Evolutionary conservation across 1,140 invertebrate genomes (phyloP), one percentile per base, ranked within the genome.

Genomic region (Drepana arcuata): DNA sequence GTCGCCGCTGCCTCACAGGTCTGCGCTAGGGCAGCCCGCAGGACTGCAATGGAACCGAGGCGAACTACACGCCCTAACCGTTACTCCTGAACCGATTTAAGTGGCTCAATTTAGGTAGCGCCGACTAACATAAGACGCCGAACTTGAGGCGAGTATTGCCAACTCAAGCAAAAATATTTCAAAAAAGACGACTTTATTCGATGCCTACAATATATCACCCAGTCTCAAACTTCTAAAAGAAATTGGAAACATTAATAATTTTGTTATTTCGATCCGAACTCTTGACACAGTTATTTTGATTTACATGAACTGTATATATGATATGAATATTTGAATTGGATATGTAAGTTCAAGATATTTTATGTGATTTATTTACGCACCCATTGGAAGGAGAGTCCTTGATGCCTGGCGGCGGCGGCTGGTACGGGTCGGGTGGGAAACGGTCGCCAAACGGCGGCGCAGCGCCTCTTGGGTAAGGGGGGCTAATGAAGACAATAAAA

Each of bases 371-470:
- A 16, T 12, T 16, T 34, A 38, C 42, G 53, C 56, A 80, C 71
- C 69, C 67, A 34, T 72, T 77, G 23, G 48, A 49, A 2, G 72
- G 72, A 0, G 72, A 73, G 28, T 82, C 72, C 52, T 81, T 80
- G 7, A 83, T 80, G 4, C 82, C 82, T 2, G 81, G 82, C 3
- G 82, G 82, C 3, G 75, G 70, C 3, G 82, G 82, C 35, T 84
- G 79, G 41, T 71, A 79, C 1, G 70, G 63, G 27, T 69, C 73
- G 7, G 56, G 55, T 1, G 46, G 58, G 34, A 57, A 78, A 1
- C 64, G 71, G 0, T 73, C 66, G 11, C 34, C 36, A 31, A 48
- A 73, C 0, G 53, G 55, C 1, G 41, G 46, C 5, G 58, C 48
- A 2, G 53, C 43, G 2, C 43, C 39, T 7, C 31, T 25, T 2